These are phyloP conservation scores for Eupithecia subumbrata DNA, from an alignment of 2,888 invertebrate species.

Conservation along the genomic window DNA sequence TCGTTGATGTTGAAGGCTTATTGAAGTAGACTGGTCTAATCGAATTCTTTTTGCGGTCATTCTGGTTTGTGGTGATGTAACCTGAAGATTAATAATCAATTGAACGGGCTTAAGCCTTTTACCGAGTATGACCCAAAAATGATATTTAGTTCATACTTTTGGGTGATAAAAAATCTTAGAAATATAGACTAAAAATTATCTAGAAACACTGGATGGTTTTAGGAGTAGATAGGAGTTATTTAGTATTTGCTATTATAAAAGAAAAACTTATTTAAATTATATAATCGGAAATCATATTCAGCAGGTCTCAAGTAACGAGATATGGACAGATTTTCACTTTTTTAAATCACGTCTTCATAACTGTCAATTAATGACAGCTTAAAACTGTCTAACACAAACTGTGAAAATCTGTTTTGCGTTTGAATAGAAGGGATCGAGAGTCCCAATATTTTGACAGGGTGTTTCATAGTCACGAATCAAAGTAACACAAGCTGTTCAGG, in stretches of 20 bases:
- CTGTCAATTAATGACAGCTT: not conserved
- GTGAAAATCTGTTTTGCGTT: not conserved
- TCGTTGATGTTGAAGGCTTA: not conserved
- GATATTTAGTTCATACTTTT: not conserved
- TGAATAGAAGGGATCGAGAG: not conserved
- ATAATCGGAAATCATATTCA: not conserved
- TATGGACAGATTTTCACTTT: not conserved
- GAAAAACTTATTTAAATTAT: no score
- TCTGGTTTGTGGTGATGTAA: not conserved
- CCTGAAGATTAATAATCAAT: not conserved
- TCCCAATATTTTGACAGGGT: not conserved
- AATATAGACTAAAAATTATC: not conserved
- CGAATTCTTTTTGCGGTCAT: not conserved
- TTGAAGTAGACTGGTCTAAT: not conserved
- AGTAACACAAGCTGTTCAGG: constrained; percentile 1
- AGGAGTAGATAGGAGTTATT: no score
- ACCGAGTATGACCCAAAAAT: no score
- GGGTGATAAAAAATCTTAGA: not conserved
- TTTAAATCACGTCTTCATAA: not conserved
- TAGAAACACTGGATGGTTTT: not conserved
- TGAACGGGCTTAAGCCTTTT: not conserved
- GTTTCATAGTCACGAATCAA: not conserved
- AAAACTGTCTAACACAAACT: not conserved
- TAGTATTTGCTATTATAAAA: no score
- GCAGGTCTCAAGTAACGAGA: not conserved